phyloP scores from a whole-genome alignment of 2,797 vertebrate genomes.

The Oceanodroma leucorhoa region DNA sequence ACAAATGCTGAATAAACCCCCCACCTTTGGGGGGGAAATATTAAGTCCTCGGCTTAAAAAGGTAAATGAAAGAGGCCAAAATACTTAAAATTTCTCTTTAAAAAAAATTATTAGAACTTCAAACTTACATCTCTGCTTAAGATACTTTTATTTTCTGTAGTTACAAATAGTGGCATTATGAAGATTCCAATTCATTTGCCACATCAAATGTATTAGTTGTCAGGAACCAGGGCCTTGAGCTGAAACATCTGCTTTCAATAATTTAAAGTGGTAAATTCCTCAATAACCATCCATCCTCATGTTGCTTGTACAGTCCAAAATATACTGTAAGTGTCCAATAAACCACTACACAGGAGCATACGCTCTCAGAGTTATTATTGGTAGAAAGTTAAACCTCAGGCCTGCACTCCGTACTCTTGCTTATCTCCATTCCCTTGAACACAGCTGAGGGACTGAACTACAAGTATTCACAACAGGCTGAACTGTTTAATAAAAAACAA shows the following conservation, averaged over 20 bases:
- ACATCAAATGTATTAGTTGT: neutral
- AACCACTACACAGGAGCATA: neutral
- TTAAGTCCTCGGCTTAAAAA: neutral
- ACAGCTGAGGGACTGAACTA: neutral
- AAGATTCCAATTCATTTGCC: neutral
- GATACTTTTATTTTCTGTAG: neutral
- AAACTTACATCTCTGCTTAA: neutral
- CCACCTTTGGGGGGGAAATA: accelerated
- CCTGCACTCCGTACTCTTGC: neutral
- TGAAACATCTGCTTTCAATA: neutral
- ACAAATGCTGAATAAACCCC: neutral
- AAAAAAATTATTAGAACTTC: neutral
- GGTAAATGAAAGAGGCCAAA: neutral
- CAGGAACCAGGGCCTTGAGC: neutral
- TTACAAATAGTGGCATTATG: neutral
- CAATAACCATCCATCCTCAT: neutral
- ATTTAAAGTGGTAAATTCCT: neutral
- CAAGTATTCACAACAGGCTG: neutral
- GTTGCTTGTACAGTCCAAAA: neutral
- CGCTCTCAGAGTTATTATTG: neutral
- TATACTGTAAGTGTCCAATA: neutral
- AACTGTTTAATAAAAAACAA: neutral
- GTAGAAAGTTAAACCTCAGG: neutral
- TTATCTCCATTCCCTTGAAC: neutral
- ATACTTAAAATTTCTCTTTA: neutral